Evolutionary conservation across 2,888 invertebrate species (phyloP).

Genomic region (Peribatodes rhomboidaria): DNA sequence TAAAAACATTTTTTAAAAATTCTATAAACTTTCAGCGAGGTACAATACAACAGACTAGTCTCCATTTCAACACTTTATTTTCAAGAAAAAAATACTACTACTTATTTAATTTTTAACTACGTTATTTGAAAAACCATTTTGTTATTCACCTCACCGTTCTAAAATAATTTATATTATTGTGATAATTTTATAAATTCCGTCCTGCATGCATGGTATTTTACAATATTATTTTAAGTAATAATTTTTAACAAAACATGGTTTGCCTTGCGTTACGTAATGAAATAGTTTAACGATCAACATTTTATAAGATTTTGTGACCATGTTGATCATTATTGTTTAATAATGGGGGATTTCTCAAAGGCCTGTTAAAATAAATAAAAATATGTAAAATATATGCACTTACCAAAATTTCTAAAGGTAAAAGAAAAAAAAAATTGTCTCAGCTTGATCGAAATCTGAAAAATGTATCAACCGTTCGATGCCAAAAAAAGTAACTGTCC

Average conservation of each 20-base stretch:
- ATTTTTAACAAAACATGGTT: constrained; percentile 63
- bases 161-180: constrained; percentile 58
- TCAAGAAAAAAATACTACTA: not conserved
- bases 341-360: constrained; percentile 21
- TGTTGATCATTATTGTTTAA: constrained; percentile 36
- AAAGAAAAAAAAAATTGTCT: not conserved
- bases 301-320: constrained; percentile 24
- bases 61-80: not conserved
- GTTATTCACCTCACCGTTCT: constrained; percentile 29
- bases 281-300: constrained; percentile 40
- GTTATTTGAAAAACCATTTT: too few relatives aligned
- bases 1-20: not conserved
- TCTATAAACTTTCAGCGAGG: not conserved
- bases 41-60: not conserved
- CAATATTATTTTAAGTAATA: constrained; percentile 53
- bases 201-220: constrained; percentile 46
- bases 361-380: constrained; percentile 18
- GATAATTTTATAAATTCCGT: constrained; percentile 70
- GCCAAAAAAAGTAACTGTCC: constrained; percentile 41
- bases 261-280: constrained; percentile 82
- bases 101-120: too few relatives aligned
- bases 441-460: not conserved
- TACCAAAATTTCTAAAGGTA: not conserved
- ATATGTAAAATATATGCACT: too few relatives aligned
- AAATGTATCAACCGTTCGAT: constrained; percentile 9